Evolutionary conservation across 2,797 vertebrate genomes (phyloP), one percentile per base, ranked within the genome.

Genomic region (Neolamprologus multifasciatus): DNA sequence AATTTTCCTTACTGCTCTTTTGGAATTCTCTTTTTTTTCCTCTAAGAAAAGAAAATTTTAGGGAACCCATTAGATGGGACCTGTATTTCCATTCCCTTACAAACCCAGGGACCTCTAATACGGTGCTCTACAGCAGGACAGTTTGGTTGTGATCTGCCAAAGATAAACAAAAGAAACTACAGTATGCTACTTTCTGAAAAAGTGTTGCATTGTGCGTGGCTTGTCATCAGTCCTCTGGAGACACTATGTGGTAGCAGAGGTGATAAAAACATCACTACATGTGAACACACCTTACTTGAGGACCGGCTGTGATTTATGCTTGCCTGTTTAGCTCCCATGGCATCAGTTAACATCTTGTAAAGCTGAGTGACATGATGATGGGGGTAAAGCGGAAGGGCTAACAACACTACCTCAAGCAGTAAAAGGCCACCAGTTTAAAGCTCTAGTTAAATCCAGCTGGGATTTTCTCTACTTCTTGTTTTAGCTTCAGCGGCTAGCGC

Each of bases 231-330:
- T 71, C 26, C 64, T 67, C 59, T 23, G 21, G 59, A 71, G 48
- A 31, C 23, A 8, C 48, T 71, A 17, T 54, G 33, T 40, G 36
- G 14, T n/a, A 43, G 69, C 8, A 43, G 64, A 81, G 33, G 62
- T 40, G 64, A 71, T 29, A 19, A 81, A 81, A 52, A 21, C 62
- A 71, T 71, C 21, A 43, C 48, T 54, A 54, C 33, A 81, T 81
- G 36, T 7, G 9, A 55, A 80, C 79, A 80, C 59, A 23, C 17
- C 57, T 67, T 80, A 8, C 21, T 36, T 8, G 31, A 69, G 33
- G 45, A 38, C 62, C 3, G 79, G 2, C 48, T 81, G 64, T 4
- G 38, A 40, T 52, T 54, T 69, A 38, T 51, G 31, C 21, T 48
- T 43, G 26, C 19, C 36, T 31, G 19, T 43, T 40, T 26, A 54